A percentile compares a stretch with the other conserved stretches of the same genome.
Conservation (phyloP, 2,797 vertebrate species). For the Mustela erminea region DNA sequence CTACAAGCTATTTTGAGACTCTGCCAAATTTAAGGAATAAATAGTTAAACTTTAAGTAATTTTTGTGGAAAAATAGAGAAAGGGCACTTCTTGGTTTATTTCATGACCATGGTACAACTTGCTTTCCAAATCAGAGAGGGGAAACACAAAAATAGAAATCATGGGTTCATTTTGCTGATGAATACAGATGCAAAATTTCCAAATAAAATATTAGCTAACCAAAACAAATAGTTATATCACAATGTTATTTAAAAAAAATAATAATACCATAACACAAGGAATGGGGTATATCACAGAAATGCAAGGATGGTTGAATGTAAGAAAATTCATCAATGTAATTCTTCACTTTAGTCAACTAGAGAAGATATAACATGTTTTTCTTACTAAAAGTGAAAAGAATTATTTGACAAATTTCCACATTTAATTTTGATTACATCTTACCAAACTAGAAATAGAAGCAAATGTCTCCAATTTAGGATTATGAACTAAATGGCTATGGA, state of each 20-base stretch:
- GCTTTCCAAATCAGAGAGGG: not conserved
- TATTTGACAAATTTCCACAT: not conserved
- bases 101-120: not conserved
- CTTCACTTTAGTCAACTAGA: not conserved
- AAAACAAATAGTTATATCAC: not conserved
- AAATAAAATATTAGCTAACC: not conserved
- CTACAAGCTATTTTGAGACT: not conserved
- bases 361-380: not conserved
- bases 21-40: not conserved
- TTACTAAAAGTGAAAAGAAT: not conserved
- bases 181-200: not conserved
- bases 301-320: not conserved
- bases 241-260: not conserved
- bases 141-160: not conserved
- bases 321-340: not conserved
- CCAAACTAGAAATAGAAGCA: not conserved
- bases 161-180: not conserved
- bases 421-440: not conserved
- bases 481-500: not conserved
- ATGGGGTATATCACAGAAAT: not conserved
- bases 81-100: not conserved
- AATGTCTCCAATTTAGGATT: not conserved
- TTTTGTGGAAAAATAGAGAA: not conserved
- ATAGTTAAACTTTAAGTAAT: not conserved
- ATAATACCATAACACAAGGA: not conserved